A percentile compares a stretch with the other conserved stretches of the same genome.
Conservation (phyloP, 2,888 invertebrate genomes). For the Isoperla grammatica region DNA sequence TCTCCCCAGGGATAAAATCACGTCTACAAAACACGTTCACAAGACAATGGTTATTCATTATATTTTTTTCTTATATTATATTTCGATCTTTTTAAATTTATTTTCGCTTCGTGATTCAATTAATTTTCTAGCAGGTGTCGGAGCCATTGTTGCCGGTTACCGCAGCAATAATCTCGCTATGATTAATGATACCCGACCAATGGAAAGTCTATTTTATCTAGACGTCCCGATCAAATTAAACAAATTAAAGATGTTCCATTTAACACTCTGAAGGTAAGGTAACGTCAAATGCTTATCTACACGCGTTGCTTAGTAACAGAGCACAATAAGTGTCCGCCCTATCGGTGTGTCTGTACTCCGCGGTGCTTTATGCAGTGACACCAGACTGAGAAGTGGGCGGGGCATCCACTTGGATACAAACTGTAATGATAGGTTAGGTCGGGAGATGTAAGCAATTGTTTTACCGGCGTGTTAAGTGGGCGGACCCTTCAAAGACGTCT, state of each 20-base stretch:
- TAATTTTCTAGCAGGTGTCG: constrained; percentile 12
- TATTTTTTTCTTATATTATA: background rate
- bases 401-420: background rate
- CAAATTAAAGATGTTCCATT: constrained; percentile 28
- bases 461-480: background rate
- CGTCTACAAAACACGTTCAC: background rate
- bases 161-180: background rate
- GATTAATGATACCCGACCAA: constrained; percentile 11
- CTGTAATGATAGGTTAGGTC: constrained; percentile 8
- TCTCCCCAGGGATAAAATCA: no score
- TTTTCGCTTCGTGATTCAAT: constrained; percentile 13
- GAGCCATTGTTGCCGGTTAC: constrained; percentile 2
- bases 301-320: background rate
- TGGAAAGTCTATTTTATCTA: constrained; percentile 5
- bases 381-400: background rate
- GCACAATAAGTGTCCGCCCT: constrained; percentile 11
- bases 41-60: constrained; percentile 16
- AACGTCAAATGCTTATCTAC: constrained; percentile 5
- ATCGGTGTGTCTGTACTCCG: background rate
- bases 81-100: background rate
- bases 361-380: constrained; percentile 4
- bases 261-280: constrained; percentile 20
- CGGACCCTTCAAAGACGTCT: background rate
- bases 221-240: constrained; percentile 27
- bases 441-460: constrained; percentile 3